These are phyloP conservation scores for Leucoptera coffeella DNA, from an alignment of 2,888 invertebrate species.

Conservation along the genomic window DNA sequence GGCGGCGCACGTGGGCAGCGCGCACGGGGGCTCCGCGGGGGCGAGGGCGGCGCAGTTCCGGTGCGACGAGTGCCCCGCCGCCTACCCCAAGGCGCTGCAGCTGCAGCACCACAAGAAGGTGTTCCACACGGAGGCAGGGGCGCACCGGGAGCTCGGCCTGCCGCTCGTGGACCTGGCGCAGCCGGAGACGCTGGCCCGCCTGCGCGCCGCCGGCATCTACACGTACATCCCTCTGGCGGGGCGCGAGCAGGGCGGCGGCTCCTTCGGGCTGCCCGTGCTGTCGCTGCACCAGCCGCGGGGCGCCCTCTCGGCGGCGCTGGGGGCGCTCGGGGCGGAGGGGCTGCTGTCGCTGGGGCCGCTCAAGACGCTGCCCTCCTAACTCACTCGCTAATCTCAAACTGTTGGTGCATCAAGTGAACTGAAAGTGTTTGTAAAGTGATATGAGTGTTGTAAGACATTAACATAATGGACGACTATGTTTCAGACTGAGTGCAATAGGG, in stretches of 20 bases:
- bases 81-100: conserved; percentile 65
- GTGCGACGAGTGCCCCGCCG: conserved; percentile 67
- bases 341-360: conserved; percentile 68
- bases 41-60: conserved; percentile 40
- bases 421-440: too few species aligned
- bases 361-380: conserved; percentile 54
- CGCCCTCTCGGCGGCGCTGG: conserved; percentile 49
- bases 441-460: too few species aligned
- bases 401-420: too few species aligned
- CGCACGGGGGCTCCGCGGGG: conserved; percentile 29
- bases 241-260: conserved; percentile 54
- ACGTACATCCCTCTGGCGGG: conserved; percentile 70
- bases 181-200: conserved; percentile 57
- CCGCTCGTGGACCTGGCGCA: conserved; percentile 69
- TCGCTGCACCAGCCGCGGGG: conserved; percentile 60
- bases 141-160: conserved; percentile 58
- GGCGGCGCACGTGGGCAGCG: conserved; percentile 28
- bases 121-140: conserved; percentile 37
- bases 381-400: too few species aligned
- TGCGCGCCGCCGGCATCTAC: conserved; percentile 62
- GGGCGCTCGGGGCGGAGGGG: conserved; percentile 63
- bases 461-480: too few species aligned
- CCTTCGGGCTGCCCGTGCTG: conserved; percentile 66
- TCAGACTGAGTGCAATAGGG: too few species aligned
- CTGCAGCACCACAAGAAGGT: conserved; percentile 54